Base-by-base conservation (phyloP, 2,113 vertebrate species). In the Dromas ardeola region DNA sequence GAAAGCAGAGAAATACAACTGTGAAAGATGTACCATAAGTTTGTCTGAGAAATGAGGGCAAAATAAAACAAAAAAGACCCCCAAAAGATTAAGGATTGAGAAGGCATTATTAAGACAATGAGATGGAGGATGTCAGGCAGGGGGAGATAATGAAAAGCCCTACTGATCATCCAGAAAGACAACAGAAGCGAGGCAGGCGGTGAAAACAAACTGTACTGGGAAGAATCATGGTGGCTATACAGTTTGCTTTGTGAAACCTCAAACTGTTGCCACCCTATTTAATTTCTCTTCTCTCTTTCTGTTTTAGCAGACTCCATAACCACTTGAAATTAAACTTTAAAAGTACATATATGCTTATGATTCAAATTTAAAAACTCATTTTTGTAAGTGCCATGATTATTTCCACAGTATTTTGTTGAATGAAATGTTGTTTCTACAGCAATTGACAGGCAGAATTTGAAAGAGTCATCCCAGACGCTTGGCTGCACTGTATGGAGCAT, bases 401-500 rank as follows among this genome's bases (percentile, higher is more conserved):
- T 86, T 61, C 47, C 42, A 66, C 5, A 8, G 20, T 29, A 59
- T 92, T 74, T 69, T 71, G 9, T 47, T n/a, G 53, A 80, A 82
- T 22, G 27, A 86, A 80, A 61, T 43, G 15, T 14, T 65, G 15
- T 50, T 91, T 63, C 29, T 74, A 59, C 49, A 55, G 74, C 30
- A 85, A 42, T 38, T 30, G 32, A 53, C 4, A 56, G 15, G 34
- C 10, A 90, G 72, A 76, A 71, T 63, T 79, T 29, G 15, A 83
- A 63, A 81, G 43, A 86, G 52, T 40, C 9, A 62, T 79, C 56
- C 10, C 52, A 81, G 70, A 81, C 1, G 4, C 17, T 42, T 63
- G 20, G 11, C 25, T 89, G n/a, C 1, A 12, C 40, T 0, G 0
- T 36, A 36, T 4, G 13, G 29, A 66, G 62, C 82, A 53, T 2